Evolutionary conservation across 2,797 vertebrate species (phyloP), one percentile per base, ranked within the genome.

Genomic region (Paratrypauchen microcephalus): DNA sequence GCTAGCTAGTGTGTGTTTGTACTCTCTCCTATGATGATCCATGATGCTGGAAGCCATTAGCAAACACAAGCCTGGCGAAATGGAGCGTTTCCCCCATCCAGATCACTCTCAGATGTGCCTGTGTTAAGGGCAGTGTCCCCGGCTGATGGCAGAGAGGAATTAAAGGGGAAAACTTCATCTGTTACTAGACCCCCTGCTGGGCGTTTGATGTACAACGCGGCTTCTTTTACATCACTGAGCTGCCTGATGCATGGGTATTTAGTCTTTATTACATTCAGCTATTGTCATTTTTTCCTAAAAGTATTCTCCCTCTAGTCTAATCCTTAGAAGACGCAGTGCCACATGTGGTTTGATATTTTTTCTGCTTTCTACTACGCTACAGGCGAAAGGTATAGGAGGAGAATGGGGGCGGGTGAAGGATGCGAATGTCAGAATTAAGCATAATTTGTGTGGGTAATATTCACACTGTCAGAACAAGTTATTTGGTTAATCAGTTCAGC

Each of bases 51-150:
- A 92, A 94, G 89, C 86, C 82, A 93, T 93, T 94, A 92, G 75
- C 81, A 87, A 85, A 89, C 86, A 82, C 81, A 88, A 92, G 88
- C 86, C 58, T 74, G 77, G 74, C 79, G 89, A 92, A 93, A 91
- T 93, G 83, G 87, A 92, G 91, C 88, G 73, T 89, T 91, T 91
- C 86, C 80, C 77, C 82, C 66, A 64, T 73, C 70, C 78, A 88
- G 89, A 93, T 94, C 82, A 76, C 88, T 92, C 82, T 92, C 93
- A 94, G 92, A 93, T 93, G 93, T 91, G 85, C 73, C 70, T 79
- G 75, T 64, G 60, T 77, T 84, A 85, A 87, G 85, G 85, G 88
- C 83, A 70, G 66, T 78, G 81, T 80, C 78, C 71, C 72, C 63
- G 62, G 76, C 66, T 62, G 70, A 50, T 75, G 75, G 84, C 65